These are phyloP conservation scores for Caenorhabditis elegans DNA, from an alignment of 1,140 invertebrate genomes.

Conservation along the genomic window WBcel235 BX284605.5:5916001-5916500, in stretches of 20 bases:
- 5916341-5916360: not conserved
- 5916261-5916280: not conserved
- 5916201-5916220: not conserved
- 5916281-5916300: constrained; percentile 15
- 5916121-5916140: not conserved
- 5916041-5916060: not conserved
- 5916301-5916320: not conserved
- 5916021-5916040: too few relatives aligned
- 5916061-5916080: not conserved
- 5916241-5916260: not conserved
- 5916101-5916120: not conserved
- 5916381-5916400: not conserved
- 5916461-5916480: not conserved
- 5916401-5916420: too few relatives aligned
- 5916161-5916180: not conserved
- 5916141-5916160: not conserved
- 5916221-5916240: too few relatives aligned
- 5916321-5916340: not conserved
- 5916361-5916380: not conserved
- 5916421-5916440: constrained; percentile 1
- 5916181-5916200: constrained; percentile 1
- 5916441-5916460: constrained; percentile 2
- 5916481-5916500: not conserved
- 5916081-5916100: not conserved
- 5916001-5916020: not conserved